Evolutionary conservation across 30 jellyfish, hydroid and myxozoan genomes (phyloP), one percentile per base, ranked within the genome.

Genomic region (Turritopsis dohrnii): DNA sequence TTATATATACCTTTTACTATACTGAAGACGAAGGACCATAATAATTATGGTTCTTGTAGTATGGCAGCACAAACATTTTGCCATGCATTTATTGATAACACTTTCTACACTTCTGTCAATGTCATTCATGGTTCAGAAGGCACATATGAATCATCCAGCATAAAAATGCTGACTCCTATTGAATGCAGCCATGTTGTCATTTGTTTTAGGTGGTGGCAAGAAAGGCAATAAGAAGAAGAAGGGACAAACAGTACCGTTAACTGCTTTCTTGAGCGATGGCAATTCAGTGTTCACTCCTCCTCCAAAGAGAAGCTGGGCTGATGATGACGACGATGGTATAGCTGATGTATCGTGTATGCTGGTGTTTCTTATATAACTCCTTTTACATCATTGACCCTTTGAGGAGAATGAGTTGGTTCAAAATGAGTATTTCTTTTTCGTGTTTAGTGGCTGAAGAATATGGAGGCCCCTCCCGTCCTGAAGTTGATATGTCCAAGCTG

Each of bases 171-270:
- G n/a, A n/a, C n/a, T n/a, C n/a, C n/a, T n/a, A n/a, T n/a, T n/a
- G n/a, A n/a, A n/a, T n/a, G n/a, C n/a, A n/a, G n/a, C n/a, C 72
- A 54, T 54, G 18, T n/a, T n/a, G n/a, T 22, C 29, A 1, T n/a
- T n/a, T n/a, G n/a, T n/a, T 79, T 18, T 65, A 80, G 87, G 87
- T 80, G 87, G 87, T 80, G 98, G 98, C 83, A 88, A 84, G 75
- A 88, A 87, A 81, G 96, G 96, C 19, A 52, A 52, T n/a, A 92
- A 92, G 54, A 88, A 88, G 95, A 92, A 92, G 95, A 88, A 88
- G 77, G 92, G 90, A 21, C 74, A 81, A 86, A 92, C 98, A 16
- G 82, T 92, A 74, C 84, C 82, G 77, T 89, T 92, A 23, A 92
- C 71, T 60, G 98, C 81, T 31, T 92, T 92, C 71, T 81, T 82